These are phyloP conservation scores for Eumerus sabulonum DNA, from an alignment of 2,888 invertebrate species.

Conservation along the genomic window DNA sequence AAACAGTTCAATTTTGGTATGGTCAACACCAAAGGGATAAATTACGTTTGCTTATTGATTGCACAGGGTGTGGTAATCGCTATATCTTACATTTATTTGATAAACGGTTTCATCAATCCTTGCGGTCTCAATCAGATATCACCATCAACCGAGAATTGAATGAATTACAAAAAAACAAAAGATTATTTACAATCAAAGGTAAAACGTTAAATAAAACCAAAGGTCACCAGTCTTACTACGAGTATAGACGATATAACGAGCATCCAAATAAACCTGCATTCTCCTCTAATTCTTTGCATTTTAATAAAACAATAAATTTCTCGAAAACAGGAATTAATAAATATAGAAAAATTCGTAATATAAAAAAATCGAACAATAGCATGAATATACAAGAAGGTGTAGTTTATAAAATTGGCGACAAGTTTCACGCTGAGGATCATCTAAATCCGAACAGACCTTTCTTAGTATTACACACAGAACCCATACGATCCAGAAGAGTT, in stretches of 20 bases:
- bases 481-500: constrained; percentile 84
- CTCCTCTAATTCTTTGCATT: constrained; percentile 11
- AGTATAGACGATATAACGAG: constrained; percentile 42
- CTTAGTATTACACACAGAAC: constrained; percentile 89
- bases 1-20: constrained; percentile 88
- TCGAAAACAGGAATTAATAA: constrained; percentile 4
- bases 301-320: not conserved
- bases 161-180: constrained; percentile 7
- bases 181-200: constrained; percentile 10
- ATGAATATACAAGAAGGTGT: constrained; percentile 75
- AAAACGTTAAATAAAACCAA: constrained; percentile 11
- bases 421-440: constrained; percentile 69
- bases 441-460: constrained; percentile 88
- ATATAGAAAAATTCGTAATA: constrained; percentile 26
- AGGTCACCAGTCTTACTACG: constrained; percentile 35
- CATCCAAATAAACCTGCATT: constrained; percentile 42
- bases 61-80: constrained; percentile 88
- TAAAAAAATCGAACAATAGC: not conserved
- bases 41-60: constrained; percentile 90
- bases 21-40: constrained; percentile 79
- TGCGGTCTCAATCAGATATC: constrained; percentile 11
- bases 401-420: constrained; percentile 62
- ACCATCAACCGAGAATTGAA: not conserved
- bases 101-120: constrained; percentile 38
- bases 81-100: constrained; percentile 84